phyloP scores from a whole-genome alignment of 2,113 vertebrate species.

The Panurus biarmicus region DNA sequence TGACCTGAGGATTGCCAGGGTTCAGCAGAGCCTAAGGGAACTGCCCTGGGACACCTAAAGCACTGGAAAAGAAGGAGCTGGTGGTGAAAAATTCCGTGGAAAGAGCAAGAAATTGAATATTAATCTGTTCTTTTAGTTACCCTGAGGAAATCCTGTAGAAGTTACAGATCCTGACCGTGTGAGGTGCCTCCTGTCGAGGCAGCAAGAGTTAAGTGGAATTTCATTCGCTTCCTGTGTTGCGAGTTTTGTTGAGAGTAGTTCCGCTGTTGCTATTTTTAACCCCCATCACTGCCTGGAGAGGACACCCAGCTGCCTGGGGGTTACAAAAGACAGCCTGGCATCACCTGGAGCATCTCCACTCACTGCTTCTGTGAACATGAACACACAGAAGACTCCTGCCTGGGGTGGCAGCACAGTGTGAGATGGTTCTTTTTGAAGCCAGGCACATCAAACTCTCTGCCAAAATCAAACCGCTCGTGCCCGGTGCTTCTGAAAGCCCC shows the following conservation, averaged over 20 bases:
- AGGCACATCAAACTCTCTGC: neutral
- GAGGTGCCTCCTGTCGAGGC: slow-evolving; percentile 16
- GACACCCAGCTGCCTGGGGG: neutral
- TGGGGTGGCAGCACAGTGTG: neutral
- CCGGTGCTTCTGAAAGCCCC: neutral
- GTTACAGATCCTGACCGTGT: neutral
- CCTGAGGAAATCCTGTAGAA: neutral
- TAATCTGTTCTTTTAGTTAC: neutral
- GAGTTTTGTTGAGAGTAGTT: slow-evolving; percentile 63
- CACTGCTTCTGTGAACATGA: neutral
- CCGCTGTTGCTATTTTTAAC: slow-evolving; percentile 66
- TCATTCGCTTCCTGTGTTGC: slow-evolving; percentile 69
- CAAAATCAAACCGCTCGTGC: neutral
- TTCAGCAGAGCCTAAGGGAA: neutral
- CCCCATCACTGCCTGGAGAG: slow-evolving; percentile 1
- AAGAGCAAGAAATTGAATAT: neutral
- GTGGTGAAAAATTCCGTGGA: neutral
- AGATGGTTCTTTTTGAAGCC: neutral
- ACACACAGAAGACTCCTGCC: neutral
- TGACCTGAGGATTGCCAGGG: neutral
- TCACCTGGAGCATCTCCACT: slow-evolving; percentile 13
- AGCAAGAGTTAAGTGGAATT: slow-evolving; percentile 60
- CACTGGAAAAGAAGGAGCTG: neutral
- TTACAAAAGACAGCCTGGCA: neutral
- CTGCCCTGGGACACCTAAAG: neutral